Conservation (phyloP, 2,888 invertebrate genomes). For the Plebejus melissa region DNA sequence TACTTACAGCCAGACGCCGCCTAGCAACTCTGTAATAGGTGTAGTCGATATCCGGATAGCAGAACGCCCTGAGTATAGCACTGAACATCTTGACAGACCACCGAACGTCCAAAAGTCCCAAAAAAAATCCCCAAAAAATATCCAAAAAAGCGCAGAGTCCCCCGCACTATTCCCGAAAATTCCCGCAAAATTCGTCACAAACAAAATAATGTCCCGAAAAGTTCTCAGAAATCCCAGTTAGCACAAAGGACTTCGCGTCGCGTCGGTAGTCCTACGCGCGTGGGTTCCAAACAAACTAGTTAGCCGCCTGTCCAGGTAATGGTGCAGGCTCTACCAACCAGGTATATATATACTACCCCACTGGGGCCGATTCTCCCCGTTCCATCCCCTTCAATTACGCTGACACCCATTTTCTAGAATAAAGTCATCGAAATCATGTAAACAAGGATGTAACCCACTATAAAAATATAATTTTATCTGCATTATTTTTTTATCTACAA, state of each 20-base stretch:
- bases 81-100: neutral
- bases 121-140: neutral
- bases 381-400: slow-evolving; percentile 1
- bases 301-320: neutral
- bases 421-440: neutral
- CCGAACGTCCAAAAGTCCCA: neutral
- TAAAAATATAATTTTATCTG: neutral
- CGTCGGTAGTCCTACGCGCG: neutral
- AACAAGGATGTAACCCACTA: neutral
- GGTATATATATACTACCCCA: neutral
- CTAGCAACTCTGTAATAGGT: neutral
- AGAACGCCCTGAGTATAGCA: neutral
- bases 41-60: neutral
- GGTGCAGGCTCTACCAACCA: neutral
- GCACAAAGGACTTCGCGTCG: neutral
- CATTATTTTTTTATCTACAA: neutral
- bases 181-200: neutral
- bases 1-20: neutral
- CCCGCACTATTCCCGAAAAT: neutral
- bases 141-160: neutral
- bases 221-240: neutral
- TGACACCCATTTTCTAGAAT: slow-evolving; percentile 1
- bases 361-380: neutral
- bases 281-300: neutral
- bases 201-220: neutral